Conservation (phyloP, 2,797 vertebrate genomes). For the Spinus pinus region DNA sequence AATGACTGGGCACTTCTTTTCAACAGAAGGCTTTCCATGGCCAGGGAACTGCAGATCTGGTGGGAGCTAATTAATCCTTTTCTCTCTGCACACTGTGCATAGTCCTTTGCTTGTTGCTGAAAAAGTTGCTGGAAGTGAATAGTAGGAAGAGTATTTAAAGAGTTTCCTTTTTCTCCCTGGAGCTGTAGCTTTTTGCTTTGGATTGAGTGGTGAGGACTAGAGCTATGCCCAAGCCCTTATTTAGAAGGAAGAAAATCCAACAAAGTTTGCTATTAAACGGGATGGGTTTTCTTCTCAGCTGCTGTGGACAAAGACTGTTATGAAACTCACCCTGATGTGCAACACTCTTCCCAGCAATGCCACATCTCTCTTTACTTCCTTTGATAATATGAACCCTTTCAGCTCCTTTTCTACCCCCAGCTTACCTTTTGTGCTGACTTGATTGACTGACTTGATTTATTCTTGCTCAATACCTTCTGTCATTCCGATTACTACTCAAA, state of each 20-base stretch:
- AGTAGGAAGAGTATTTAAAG: neutral
- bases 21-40: neutral
- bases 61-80: slow-evolving; percentile 41
- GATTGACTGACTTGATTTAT: neutral
- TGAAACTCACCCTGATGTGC: rapidly evolving
- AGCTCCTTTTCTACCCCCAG: neutral
- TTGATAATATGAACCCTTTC: neutral
- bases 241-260: neutral
- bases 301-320: neutral
- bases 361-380: neutral
- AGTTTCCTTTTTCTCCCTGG: neutral
- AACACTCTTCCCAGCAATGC: neutral
- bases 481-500: neutral
- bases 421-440: neutral
- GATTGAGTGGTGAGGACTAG: neutral
- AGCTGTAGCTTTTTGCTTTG: neutral
- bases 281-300: neutral
- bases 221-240: neutral
- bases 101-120: neutral
- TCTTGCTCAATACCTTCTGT: neutral
- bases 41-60: slow-evolving; percentile 17
- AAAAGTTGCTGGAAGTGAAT: neutral
- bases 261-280: neutral
- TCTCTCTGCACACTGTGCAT: neutral
- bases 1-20: slow-evolving; percentile 26